A percentile compares a stretch with the other conserved stretches of the same genome.
phyloP scores from a whole-genome alignment of 2,113 vertebrate species.

The Sorex fumeus region DNA sequence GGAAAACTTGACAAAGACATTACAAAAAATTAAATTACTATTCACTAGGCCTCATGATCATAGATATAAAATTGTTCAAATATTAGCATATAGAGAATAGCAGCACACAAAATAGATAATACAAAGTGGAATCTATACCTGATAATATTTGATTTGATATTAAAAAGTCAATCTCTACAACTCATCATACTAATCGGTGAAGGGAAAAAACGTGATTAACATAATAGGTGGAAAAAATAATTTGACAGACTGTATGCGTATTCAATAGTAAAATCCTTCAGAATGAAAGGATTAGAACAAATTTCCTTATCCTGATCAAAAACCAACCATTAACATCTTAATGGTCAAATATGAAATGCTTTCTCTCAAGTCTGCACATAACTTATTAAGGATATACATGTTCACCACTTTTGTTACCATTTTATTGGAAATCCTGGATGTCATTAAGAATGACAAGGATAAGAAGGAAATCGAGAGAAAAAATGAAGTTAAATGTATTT shows the following conservation, averaged over 20 bases:
- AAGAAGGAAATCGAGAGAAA: background rate
- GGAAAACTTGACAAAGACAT: background rate
- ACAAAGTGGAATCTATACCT: background rate
- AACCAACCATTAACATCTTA: background rate
- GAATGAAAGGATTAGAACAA: background rate
- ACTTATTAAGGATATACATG: background rate
- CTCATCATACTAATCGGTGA: background rate
- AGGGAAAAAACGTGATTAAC: background rate
- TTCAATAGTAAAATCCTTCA: conserved; percentile 17
- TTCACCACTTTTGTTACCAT: background rate
- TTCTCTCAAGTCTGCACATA: background rate
- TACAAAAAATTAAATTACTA: conserved; percentile 26
- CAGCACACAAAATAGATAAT: background rate
- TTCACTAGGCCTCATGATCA: background rate
- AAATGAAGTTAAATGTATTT: conserved; percentile 14
- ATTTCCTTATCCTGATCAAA: conserved; percentile 44
- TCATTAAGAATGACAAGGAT: conserved; percentile 23
- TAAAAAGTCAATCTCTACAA: background rate
- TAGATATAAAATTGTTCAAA: conserved; percentile 23
- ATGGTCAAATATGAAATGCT: conserved; percentile 29
- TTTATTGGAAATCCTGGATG: conserved; percentile 26
- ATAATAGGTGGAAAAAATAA: background rate
- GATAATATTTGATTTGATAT: conserved; percentile 15
- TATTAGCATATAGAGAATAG: conserved; percentile 38
- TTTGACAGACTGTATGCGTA: background rate